Conservation (phyloP, 2,888 invertebrate genomes). For the Brachyptera putata region DNA sequence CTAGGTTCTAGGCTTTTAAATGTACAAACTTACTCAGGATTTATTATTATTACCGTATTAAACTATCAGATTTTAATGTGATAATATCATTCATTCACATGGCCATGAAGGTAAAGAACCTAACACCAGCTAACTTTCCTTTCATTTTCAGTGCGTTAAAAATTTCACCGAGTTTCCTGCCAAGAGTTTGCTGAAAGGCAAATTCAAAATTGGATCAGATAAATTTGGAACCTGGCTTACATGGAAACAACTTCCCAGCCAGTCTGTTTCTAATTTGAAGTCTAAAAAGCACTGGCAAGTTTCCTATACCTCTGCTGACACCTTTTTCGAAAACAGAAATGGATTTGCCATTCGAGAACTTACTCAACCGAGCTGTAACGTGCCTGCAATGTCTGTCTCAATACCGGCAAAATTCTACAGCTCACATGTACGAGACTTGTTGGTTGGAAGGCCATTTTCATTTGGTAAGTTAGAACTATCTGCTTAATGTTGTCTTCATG, state of each 20-base stretch:
- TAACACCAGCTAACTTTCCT: too few relatives aligned
- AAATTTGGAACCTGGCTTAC: slow-evolving; percentile 15
- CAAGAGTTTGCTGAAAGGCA: slow-evolving; percentile 41
- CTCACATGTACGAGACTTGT: slow-evolving; percentile 12
- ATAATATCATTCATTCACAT: too few relatives aligned
- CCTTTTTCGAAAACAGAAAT: slow-evolving; percentile 48
- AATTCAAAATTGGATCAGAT: slow-evolving; percentile 38
- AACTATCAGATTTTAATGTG: too few relatives aligned
- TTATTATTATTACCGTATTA: too few relatives aligned
- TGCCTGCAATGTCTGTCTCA: slow-evolving; percentile 34
- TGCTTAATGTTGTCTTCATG: neutral
- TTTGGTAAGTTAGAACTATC: slow-evolving; percentile 21
- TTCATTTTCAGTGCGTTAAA: slow-evolving; percentile 38
- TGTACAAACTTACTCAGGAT: too few relatives aligned
- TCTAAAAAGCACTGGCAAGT: slow-evolving; percentile 39
- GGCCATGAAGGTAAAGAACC: too few relatives aligned
- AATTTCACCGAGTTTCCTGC: slow-evolving; percentile 44
- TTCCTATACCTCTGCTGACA: slow-evolving; percentile 45
- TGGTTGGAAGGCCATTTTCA: slow-evolving; percentile 21
- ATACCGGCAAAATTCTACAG: slow-evolving; percentile 15
- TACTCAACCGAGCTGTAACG: slow-evolving; percentile 38
- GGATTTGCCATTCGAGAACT: slow-evolving; percentile 42
- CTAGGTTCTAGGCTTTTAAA: too few relatives aligned
- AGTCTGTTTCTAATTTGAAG: slow-evolving; percentile 32
- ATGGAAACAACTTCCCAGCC: slow-evolving; percentile 19